Percentiles rank a stretch among this genome's conserved stretches.
phyloP scores from a whole-genome alignment of 2,113 vertebrate species.

The Rhinolophus ferrumequinum region DNA sequence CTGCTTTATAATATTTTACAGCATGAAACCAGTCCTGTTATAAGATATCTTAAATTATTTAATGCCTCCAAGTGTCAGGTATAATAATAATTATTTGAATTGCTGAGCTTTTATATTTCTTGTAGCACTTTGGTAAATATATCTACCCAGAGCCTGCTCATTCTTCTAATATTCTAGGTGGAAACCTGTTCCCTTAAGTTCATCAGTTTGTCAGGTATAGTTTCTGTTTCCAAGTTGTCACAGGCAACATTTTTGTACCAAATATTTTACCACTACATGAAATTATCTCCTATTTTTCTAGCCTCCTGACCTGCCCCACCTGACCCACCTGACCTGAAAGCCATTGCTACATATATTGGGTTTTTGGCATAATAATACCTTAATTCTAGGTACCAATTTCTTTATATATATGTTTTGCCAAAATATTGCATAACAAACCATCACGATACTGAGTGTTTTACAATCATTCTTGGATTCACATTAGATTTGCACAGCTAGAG shows the following conservation, averaged over 20 bases:
- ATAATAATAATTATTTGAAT: background rate
- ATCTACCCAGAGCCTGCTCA: background rate
- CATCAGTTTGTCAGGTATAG: background rate
- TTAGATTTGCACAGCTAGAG: background rate
- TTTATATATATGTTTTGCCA: background rate
- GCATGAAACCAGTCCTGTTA: background rate
- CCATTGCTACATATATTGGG: background rate
- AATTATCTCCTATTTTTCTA: background rate
- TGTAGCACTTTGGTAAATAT: background rate
- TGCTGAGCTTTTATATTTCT: background rate
- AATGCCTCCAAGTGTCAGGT: background rate
- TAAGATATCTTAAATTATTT: background rate
- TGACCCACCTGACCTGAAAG: too few species aligned
- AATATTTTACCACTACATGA: background rate
- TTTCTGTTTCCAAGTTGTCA: background rate
- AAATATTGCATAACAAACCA: background rate
- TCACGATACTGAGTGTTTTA: background rate
- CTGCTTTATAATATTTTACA: background rate
- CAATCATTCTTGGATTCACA: background rate
- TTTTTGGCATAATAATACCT: background rate
- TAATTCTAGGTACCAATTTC: background rate
- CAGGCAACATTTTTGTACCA: background rate
- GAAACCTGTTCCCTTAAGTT: background rate
- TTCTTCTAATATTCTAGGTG: background rate
- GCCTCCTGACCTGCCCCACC: too few species aligned